Evolutionary conservation across 2,113 vertebrate species (phyloP).

Genomic region (Anser brachyrhynchus): DNA sequence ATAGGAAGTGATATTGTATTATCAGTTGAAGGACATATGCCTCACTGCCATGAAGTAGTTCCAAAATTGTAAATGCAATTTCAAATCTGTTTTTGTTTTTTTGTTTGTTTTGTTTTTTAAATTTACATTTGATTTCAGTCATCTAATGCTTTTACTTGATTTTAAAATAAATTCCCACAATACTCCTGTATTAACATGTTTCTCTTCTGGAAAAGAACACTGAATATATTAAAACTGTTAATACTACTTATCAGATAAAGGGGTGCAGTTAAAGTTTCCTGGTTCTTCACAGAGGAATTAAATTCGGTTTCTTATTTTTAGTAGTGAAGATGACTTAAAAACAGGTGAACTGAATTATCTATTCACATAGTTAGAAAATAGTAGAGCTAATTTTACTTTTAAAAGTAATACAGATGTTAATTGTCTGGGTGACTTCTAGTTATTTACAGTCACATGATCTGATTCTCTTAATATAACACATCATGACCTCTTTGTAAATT

Average conservation of each 20-base stretch:
- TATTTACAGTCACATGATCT: slow-evolving; percentile 13
- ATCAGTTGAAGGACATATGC: background rate
- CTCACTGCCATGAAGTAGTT: background rate
- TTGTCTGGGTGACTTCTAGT: slow-evolving; percentile 32
- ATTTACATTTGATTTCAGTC: background rate
- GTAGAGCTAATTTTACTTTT: background rate
- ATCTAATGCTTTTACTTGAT: background rate
- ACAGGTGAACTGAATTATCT: background rate
- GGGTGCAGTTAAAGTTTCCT: background rate
- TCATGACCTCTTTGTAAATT: background rate
- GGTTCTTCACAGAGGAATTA: background rate
- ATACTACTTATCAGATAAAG: background rate
- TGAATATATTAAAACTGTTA: background rate
- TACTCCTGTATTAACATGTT: fast-evolving
- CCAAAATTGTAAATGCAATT: background rate
- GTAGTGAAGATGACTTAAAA: background rate
- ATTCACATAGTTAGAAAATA: background rate
- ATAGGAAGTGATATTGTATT: fast-evolving
- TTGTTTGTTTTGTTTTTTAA: background rate
- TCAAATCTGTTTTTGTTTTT: background rate
- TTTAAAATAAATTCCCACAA: no score
- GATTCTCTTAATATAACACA: background rate
- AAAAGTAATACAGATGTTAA: slow-evolving; percentile 13
- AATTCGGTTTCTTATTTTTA: background rate
- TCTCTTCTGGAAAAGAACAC: background rate